These are phyloP conservation scores for Synergus laeviventris DNA, from an alignment of 2,888 invertebrate genomes.

Conservation along the genomic window DNA sequence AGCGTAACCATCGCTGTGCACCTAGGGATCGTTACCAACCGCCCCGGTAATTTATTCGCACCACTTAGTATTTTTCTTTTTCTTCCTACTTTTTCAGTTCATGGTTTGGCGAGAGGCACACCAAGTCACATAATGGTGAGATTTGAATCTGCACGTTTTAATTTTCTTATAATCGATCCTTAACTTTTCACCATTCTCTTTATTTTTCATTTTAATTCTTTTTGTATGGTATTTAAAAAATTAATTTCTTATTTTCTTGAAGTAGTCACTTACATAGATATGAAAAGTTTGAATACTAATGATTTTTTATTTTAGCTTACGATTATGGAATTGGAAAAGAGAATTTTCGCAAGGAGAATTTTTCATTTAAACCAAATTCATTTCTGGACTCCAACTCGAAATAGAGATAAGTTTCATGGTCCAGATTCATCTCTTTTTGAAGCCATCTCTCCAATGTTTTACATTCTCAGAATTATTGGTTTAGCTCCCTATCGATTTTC, in stretches of 20 bases:
- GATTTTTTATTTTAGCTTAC: neutral
- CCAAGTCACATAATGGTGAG: neutral
- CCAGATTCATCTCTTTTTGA: slow-evolving; percentile 65
- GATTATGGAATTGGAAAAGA: neutral
- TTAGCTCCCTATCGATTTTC: slow-evolving; percentile 68
- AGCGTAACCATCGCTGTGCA: neutral
- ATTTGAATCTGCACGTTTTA: neutral
- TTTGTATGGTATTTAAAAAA: too few species aligned
- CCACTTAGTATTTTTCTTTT: neutral
- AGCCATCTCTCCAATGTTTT: slow-evolving; percentile 64
- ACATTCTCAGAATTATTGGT: slow-evolving; percentile 65
- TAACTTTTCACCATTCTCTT: neutral
- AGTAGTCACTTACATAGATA: too few species aligned
- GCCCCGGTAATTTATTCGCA: neutral
- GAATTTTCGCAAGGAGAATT: slow-evolving; percentile 8
- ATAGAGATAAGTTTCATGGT: slow-evolving; percentile 52
- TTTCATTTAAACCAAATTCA: slow-evolving; percentile 16
- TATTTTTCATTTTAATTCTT: too few species aligned
- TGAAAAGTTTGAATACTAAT: neutral
- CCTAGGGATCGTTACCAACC: neutral
- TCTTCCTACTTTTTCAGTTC: neutral
- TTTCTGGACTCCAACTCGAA: slow-evolving; percentile 1
- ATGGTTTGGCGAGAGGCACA: neutral
- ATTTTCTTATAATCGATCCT: neutral
- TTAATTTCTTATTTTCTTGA: too few species aligned